A percentile compares a stretch with the other conserved stretches of the same genome.
These are phyloP conservation scores for Saguinus midas DNA, from an alignment of 2,113 vertebrate genomes.

Conservation along the genomic window DNA sequence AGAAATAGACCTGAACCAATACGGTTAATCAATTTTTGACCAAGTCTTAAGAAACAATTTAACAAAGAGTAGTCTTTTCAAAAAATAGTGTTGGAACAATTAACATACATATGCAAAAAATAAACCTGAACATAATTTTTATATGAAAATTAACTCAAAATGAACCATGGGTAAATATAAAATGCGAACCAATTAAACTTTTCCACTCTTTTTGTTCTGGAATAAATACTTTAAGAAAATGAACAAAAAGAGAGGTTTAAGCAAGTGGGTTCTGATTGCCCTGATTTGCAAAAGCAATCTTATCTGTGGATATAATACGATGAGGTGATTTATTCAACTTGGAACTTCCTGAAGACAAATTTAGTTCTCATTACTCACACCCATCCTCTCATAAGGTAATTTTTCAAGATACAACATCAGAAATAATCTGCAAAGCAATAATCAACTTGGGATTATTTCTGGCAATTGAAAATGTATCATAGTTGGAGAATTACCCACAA, in stretches of 20 bases:
- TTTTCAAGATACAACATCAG: conserved; percentile 32
- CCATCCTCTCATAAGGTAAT: conserved; percentile 26
- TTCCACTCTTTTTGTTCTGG: background rate
- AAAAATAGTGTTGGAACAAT: background rate
- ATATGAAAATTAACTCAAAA: background rate
- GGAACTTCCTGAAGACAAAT: conserved; percentile 9
- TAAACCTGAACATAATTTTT: background rate
- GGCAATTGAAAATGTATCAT: conserved; percentile 30
- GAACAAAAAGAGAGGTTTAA: background rate
- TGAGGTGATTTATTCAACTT: background rate
- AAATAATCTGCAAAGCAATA: conserved; percentile 37
- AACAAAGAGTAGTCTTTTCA: background rate
- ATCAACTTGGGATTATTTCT: conserved; percentile 51
- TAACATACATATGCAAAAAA: background rate
- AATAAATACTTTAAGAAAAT: background rate
- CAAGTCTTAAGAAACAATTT: background rate
- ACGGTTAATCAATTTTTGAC: background rate
- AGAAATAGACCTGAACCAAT: background rate
- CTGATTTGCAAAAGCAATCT: background rate
- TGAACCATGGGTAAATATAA: background rate
- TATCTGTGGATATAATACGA: background rate
- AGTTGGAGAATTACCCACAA: conserved; percentile 46
- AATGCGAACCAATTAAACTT: background rate
- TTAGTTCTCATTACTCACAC: conserved; percentile 48
- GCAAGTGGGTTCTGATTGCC: background rate